Conservation (phyloP, 2,888 invertebrate species). For the Zele albiditarsus region DNA sequence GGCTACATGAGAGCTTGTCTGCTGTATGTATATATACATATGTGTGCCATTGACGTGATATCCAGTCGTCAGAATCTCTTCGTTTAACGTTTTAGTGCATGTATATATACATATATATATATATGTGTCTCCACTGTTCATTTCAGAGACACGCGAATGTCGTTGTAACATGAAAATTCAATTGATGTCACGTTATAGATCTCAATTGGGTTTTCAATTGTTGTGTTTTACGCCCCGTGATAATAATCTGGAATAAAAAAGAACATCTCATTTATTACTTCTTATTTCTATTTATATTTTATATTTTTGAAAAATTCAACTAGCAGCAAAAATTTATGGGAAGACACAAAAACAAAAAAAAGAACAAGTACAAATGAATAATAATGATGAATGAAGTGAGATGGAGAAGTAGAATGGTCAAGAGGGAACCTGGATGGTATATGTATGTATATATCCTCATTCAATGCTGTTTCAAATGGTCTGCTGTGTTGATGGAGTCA, state of each 20-base stretch:
- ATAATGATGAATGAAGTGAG: not conserved
- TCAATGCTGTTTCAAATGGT: conserved; percentile 22
- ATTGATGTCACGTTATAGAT: conserved; percentile 17
- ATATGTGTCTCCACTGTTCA: conserved; percentile 16
- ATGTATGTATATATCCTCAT: conserved; percentile 21
- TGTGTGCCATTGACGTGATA: conserved; percentile 35
- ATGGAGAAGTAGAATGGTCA: not conserved
- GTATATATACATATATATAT: conserved; percentile 16
- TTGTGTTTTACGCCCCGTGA: not conserved
- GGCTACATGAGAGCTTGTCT: conserved; percentile 6
- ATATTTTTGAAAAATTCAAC: not conserved
- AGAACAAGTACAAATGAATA: not conserved
- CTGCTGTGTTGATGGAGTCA: conserved; percentile 38
- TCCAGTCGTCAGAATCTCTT: conserved; percentile 19
- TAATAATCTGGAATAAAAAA: not conserved
- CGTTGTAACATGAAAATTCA: conserved; percentile 25
- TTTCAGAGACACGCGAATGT: conserved; percentile 21
- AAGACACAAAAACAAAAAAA: too few relatives aligned
- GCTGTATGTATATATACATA: not conserved
- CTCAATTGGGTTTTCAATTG: conserved; percentile 4
- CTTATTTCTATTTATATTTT: not conserved
- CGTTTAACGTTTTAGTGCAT: conserved; percentile 18
- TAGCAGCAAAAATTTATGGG: too few relatives aligned
- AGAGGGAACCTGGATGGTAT: conserved; percentile 13
- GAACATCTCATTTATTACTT: too few relatives aligned